Evolutionary conservation across 2,113 vertebrate species (phyloP), one percentile per base, ranked within the genome.

Genomic region (Ia io): DNA sequence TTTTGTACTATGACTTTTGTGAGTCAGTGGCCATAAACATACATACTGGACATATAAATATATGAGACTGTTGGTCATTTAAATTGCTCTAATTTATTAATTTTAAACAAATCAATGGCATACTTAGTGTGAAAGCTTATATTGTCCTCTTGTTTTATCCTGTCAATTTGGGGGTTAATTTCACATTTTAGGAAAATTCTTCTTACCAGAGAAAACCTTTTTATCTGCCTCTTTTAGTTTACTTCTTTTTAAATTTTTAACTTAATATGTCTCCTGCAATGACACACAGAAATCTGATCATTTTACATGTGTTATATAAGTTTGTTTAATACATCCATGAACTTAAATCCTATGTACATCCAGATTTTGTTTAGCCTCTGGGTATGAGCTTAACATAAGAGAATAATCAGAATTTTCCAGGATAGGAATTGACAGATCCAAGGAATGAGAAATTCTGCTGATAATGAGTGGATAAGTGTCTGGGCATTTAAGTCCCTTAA

Each of bases 241-340:
- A 67, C 90, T 73, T 77, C 51, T 84, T 77, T 84, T 84, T 80
- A 71, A 76, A 63, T 63, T 76, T 95, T 44, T 65, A 76, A 76
- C 88, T 74, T 37, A 95, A 88, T 73, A 51, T 84, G 77, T 95
- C 23, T 71, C 59, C 86, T 94, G 88, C 91, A 90, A 61, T 53
- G 37, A 70, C 63, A 78, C 40, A 28, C 22, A 88, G 56, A 69
- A 80, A 70, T 88, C 40, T 67, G 44, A 76, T 65, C 3, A 79
- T 82, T 87, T 85, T 77, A 71, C 9, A 49, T 79, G 23, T 65
- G 32, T 93, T 93, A 59, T 84, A 28, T 71, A 87, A 89, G 17
- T 0, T 85, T 82, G n/a, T 91, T 90, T 49, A 42, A 63, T 77
- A 69, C 4, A 56, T 79, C 49, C 47, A 77, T 78, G n/a, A 71